Evolutionary conservation across 2,797 vertebrate genomes (phyloP).

Genomic region (Carapus acus): DNA sequence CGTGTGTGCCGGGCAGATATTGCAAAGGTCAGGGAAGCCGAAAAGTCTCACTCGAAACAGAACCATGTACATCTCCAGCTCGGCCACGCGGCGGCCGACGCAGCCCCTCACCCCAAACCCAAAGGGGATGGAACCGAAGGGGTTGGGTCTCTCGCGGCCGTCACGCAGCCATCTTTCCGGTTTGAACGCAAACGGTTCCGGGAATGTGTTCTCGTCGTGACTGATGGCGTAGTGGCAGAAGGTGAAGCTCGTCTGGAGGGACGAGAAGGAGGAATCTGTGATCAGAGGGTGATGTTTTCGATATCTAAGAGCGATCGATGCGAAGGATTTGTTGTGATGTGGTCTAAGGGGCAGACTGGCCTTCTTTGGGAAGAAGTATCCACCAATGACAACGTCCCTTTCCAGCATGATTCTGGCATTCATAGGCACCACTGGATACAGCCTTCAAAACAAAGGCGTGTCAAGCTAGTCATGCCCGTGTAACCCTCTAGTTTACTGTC

Average conservation of each 20-base stretch:
- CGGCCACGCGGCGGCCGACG: slow-evolving; percentile 73
- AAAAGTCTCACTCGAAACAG: slow-evolving; percentile 61
- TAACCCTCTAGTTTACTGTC: no score
- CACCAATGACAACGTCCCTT: slow-evolving; percentile 60
- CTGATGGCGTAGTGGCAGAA: slow-evolving; percentile 71
- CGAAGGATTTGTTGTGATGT: no score
- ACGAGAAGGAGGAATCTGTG: slow-evolving; percentile 7
- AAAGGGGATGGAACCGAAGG: slow-evolving; percentile 73
- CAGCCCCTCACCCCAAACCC: slow-evolving; percentile 75
- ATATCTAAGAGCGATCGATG: no score
- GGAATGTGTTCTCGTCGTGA: slow-evolving; percentile 65
- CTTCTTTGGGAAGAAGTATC: slow-evolving; percentile 67
- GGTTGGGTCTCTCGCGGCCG: slow-evolving; percentile 49
- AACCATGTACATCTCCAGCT: slow-evolving; percentile 73
- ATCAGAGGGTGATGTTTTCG: no score
- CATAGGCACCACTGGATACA: slow-evolving; percentile 71
- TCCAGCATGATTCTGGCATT: slow-evolving; percentile 65
- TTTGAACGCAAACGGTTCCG: slow-evolving; percentile 61
- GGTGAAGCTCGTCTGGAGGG: slow-evolving; percentile 63
- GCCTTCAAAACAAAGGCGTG: slow-evolving; percentile 52
- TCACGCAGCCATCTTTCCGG: slow-evolving; percentile 74
- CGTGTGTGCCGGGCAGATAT: no score
- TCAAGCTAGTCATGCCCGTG: no score
- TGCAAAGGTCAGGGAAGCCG: not conserved
- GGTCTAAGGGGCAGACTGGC: slow-evolving; percentile 38